Conservation (phyloP, 1,140 invertebrate species). For the Harlomillsia oculata region DNA sequence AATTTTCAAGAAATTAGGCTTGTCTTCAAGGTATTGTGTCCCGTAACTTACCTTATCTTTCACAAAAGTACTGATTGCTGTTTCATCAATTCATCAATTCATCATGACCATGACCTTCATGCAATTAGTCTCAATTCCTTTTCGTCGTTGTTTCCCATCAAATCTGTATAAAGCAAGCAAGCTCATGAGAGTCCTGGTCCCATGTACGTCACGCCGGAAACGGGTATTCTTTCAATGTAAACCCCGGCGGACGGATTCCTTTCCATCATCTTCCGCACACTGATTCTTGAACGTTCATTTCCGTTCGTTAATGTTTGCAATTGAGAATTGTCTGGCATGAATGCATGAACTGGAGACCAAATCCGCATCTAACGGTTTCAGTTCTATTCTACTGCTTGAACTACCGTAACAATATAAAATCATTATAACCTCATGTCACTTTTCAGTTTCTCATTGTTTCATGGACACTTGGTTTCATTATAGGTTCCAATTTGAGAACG, state of each 20-base stretch:
- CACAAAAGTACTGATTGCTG: constrained; percentile 6
- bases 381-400: neutral
- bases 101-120: neutral
- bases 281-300: neutral
- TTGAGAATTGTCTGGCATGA: neutral
- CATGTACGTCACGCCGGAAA: neutral
- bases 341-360: constrained; percentile 3
- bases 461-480: neutral
- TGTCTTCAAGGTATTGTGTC: too few relatives aligned
- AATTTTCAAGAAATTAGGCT: too few relatives aligned
- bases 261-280: neutral
- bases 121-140: constrained; percentile 5
- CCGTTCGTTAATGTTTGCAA: too few relatives aligned
- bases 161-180: constrained; percentile 3
- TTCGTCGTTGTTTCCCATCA: constrained; percentile 2
- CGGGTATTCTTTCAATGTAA: constrained; percentile 8
- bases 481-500: neutral
- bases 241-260: constrained; percentile 13
- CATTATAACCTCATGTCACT: neutral
- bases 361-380: neutral
- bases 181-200: neutral
- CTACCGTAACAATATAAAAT: too few relatives aligned
- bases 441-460: neutral
- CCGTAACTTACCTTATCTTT: too few relatives aligned
- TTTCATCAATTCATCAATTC: too few relatives aligned